Evolutionary conservation across 1,140 invertebrate species (phyloP), one percentile per base, ranked within the genome.

Genomic region (Cydia strobilella): DNA sequence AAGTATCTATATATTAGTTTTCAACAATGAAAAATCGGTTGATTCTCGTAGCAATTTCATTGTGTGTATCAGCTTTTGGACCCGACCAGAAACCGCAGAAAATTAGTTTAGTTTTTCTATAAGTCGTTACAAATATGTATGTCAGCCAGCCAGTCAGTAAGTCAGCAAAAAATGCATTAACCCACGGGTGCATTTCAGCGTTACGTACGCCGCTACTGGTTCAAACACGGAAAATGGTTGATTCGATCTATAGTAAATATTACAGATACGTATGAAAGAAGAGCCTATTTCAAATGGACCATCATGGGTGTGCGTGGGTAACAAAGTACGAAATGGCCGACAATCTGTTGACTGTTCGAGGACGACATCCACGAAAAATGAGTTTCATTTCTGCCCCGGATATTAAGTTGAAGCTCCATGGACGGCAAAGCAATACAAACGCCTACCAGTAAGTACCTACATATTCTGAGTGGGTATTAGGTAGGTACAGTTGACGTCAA

Each of bases 341-440:
- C 65, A 69, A 69, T 69, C 65, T 69, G 65, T 35, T 69, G 35
- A 35, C 65, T 42, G 31, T n/a, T 42, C 27, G 15, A 35, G 65
- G 65, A 69, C 13, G 31, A 69, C 31, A 39, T n/a, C 15, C 9
- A 35, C 31, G 63, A 69, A 69, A 69, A 69, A 69, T 69, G 65
- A 69, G 65, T 7, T 69, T 20, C 65, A 69, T 69, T 35, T 69
- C 65, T 69, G 25, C 35, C n/a, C 65, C 65, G 65, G 65, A 69
- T 69, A 69, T 69, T 69, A 59, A 59, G 18, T 59, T 23, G 18
- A 59, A 59, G 20, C 54, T 20, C 10, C 54, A 7, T 54, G 54
- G 10, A 59, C 54, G 20, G 6, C 54, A n/a, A 59, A 20, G 20
- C 54, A 23, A 59, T 59, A 59, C 54, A 23, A 23, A 59, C 54